A percentile compares a stretch with the other conserved stretches of the same genome.
Conservation (phyloP, 1,140 invertebrate genomes). For the Drosophila kikkawai region DNA sequence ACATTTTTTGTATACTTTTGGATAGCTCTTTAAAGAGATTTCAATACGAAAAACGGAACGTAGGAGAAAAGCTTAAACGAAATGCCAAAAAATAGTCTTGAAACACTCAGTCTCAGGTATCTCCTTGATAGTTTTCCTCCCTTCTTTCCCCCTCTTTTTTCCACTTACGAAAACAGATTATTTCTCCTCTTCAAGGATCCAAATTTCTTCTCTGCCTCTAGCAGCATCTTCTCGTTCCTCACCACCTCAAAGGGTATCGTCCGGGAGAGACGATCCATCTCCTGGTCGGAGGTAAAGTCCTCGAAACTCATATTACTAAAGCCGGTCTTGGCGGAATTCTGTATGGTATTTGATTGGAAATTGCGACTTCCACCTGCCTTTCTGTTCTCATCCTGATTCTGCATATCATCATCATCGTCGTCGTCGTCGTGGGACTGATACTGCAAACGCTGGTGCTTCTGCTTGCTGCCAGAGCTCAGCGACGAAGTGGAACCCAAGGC, state of each 20-base stretch:
- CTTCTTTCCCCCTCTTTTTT: background rate
- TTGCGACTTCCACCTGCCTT: conserved; percentile 49
- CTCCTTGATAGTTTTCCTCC: conserved; percentile 28
- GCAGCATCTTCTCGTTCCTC: conserved; percentile 85
- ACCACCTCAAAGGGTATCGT: conserved; percentile 89
- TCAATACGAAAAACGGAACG: conserved; percentile 6
- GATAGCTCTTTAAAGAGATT: background rate
- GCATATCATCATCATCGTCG: conserved; percentile 72
- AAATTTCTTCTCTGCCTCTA: conserved; percentile 88
- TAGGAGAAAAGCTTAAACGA: conserved; percentile 44
- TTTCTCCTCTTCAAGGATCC: conserved; percentile 88
- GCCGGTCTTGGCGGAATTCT: conserved; percentile 86
- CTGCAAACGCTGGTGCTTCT: conserved; percentile 78
- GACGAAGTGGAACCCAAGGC: conserved; percentile 70
- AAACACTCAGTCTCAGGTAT: conserved; percentile 62
- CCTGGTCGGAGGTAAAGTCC: conserved; percentile 90
- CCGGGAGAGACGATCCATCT: conserved; percentile 77
- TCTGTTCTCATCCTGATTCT: conserved; percentile 59
- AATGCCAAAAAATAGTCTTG: conserved; percentile 46
- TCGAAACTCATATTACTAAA: conserved; percentile 93
- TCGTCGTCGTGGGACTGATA: conserved; percentile 79
- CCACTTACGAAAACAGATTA: conserved; percentile 88
- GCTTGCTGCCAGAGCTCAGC: conserved; percentile 74
- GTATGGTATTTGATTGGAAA: conserved; percentile 83
- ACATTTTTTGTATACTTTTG: too few relatives aligned